phyloP scores from a whole-genome alignment of 1,140 invertebrate genomes.

The Monomorium pharaonis region DNA sequence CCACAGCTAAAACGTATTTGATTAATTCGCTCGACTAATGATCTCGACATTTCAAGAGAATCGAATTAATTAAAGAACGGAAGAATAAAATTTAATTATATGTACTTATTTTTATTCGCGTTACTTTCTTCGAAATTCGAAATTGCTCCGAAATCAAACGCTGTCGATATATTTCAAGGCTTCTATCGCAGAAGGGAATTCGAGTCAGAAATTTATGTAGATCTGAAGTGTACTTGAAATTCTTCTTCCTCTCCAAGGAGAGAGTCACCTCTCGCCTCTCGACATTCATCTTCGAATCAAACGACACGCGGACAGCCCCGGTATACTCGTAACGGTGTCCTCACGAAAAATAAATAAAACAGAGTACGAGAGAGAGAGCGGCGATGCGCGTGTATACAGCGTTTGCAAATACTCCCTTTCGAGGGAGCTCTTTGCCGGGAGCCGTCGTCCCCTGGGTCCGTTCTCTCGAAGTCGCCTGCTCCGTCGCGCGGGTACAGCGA shows the following conservation, averaged over 20 bases:
- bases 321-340: slow-evolving; percentile 16
- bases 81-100: neutral
- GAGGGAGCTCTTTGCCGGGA: slow-evolving; percentile 38
- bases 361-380: slow-evolving; percentile 30
- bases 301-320: neutral
- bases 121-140: neutral
- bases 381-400: slow-evolving; percentile 5
- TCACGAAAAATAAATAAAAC: slow-evolving; percentile 46
- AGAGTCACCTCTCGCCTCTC: neutral
- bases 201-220: neutral
- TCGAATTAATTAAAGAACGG: neutral
- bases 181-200: neutral
- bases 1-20: neutral
- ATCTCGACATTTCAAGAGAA: neutral
- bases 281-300: slow-evolving; percentile 24
- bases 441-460: neutral
- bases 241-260: neutral
- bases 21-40: no score
- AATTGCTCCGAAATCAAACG: neutral
- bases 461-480: neutral
- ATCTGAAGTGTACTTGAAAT: slow-evolving; percentile 14
- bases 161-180: neutral
- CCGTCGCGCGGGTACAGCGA: neutral
- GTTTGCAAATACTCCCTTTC: slow-evolving; percentile 45
- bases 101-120: no score